These are phyloP conservation scores for Toxotes jaculatrix DNA, from an alignment of 2,113 vertebrate genomes.

Conservation along the genomic window DNA sequence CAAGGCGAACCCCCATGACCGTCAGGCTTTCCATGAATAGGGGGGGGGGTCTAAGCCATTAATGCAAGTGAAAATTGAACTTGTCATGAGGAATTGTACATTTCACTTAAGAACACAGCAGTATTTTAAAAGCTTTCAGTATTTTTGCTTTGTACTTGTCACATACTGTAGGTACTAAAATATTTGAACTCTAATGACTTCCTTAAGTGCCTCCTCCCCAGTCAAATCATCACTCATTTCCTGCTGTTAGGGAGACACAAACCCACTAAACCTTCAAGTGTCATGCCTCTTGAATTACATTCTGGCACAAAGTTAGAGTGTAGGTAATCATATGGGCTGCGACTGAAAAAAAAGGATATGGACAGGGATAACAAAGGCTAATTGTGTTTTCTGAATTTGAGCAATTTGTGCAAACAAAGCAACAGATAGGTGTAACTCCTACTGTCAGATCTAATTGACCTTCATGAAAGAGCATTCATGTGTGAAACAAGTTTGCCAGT, in stretches of 20 bases:
- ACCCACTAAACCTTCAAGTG: conserved; percentile 39
- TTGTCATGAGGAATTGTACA: neutral
- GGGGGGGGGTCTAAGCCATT: conserved; percentile 26
- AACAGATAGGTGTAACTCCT: neutral
- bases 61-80: neutral
- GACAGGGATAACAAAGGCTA: conserved; percentile 29
- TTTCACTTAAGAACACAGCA: neutral
- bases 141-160: neutral
- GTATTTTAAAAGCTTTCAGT: neutral
- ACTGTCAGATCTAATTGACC: neutral
- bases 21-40: conserved; percentile 43
- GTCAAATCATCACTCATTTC: conserved; percentile 34
- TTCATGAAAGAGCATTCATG: neutral
- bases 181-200: neutral
- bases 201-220: neutral
- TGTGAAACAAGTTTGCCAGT: neutral
- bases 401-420: neutral
- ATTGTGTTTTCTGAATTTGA: conserved; percentile 10
- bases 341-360: neutral
- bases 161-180: neutral
- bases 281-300: conserved; percentile 42
- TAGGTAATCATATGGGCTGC: conserved; percentile 7
- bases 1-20: conserved; percentile 52
- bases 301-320: conserved; percentile 28
- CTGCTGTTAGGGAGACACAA: conserved; percentile 29